Base-by-base conservation (phyloP, 1,140 invertebrate species). In the Anastrepha ludens region DNA sequence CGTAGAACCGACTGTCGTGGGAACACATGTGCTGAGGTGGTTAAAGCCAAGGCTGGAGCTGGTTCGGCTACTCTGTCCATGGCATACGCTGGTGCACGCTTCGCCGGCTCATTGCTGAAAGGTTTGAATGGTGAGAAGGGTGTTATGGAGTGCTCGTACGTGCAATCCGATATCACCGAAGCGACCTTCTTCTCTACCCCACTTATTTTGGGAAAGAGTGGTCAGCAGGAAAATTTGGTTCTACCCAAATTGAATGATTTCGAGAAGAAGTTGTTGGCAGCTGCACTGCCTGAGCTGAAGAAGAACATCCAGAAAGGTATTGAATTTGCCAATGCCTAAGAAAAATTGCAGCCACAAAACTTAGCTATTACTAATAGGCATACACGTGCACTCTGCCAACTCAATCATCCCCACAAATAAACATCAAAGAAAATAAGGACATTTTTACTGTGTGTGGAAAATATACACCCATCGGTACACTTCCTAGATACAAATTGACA, bases 21-120 rank as follows among this genome's bases (percentile, higher is more conserved):
- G 94, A 99, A 99, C 94, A 99, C 99, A 89, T 99, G 99, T 89
- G 99, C 99, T 88, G 99, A 99, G 95, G 98, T 99, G 41, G 99
- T 99, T 6, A 99, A 99, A 93, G 99, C 99, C 15, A 99, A 99
- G 94, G 99, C 99, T 90, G 99, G 99, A 89, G 97, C 98, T 88
- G 99, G 99, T 67, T 99, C 98, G 8, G 99, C 99, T 15, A 99
- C 99, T 1, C 94, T 99, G n/a, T 99, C 98, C 1, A 99, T 99
- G 99, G 99, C 99, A 0, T 99, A 96, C 94, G 99, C 99, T 87
- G 99, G 98, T 67, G 98, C 98, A 13, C 94, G 98, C 89, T 99
- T 99, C 93, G 96, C 97, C 65, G 95, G 96, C 89, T 97, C 97
- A 1, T 93, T 99, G 87, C 95, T 97, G 39, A 94, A 94, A 89